Conservation (phyloP, 2,797 vertebrate genomes). For the Pantherophis alleghaniensis region DNA sequence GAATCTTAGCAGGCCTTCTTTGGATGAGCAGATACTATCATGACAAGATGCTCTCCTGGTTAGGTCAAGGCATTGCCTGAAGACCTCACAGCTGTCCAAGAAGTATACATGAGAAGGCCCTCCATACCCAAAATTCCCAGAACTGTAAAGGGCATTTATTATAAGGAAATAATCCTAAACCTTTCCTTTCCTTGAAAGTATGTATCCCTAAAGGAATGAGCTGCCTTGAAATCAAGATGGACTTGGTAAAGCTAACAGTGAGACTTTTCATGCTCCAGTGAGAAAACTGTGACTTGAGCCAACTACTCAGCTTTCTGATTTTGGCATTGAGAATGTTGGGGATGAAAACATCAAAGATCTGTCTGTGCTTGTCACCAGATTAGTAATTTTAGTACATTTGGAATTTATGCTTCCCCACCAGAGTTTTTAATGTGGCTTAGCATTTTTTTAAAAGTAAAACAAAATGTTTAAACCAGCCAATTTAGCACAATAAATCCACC, state of each 20-base stretch:
- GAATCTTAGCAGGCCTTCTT: neutral
- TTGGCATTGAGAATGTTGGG: neutral
- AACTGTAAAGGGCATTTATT: neutral
- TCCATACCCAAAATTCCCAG: neutral
- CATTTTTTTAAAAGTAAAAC: neutral
- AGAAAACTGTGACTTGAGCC: neutral
- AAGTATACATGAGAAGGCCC: neutral
- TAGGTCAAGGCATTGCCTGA: neutral
- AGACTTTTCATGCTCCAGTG: neutral
- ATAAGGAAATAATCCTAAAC: neutral
- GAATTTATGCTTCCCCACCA: conserved; percentile 3
- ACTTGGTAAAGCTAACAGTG: neutral
- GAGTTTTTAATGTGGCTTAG: neutral
- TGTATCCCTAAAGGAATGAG: too few species aligned
- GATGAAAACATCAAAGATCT: neutral
- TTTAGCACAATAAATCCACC: neutral
- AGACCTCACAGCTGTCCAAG: neutral
- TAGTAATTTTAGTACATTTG: neutral
- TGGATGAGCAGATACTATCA: neutral
- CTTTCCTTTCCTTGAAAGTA: neutral
- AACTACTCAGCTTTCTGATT: neutral
- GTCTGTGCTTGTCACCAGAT: neutral
- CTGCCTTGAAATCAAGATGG: neutral
- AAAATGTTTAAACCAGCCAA: conserved; percentile 5
- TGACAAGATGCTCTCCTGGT: neutral